Base-by-base conservation (phyloP, 2,888 invertebrate genomes). In the Scaptodrosophila latifasciaeformis region DNA sequence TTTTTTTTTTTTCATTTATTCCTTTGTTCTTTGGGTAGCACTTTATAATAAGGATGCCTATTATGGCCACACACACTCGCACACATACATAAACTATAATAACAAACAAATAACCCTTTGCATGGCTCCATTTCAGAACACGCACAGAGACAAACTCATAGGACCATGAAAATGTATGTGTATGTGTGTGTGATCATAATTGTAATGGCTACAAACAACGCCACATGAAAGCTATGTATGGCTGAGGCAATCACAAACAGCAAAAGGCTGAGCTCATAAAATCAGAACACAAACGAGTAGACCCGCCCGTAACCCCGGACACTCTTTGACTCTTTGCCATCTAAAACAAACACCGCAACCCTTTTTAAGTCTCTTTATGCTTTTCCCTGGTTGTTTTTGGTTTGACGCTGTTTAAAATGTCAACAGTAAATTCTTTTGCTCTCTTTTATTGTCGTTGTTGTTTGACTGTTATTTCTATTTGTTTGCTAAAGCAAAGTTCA, bases 141-240 rank as follows among this genome's bases (percentile, higher is more conserved):
- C 47, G 40, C 31, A 21, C 27, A 35, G 30, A 24, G 27, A 13
- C 10, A 24, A 24, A 13, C 37, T 2, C 47, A 43, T 37, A 18
- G 35, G 50, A 34, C 21, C 56, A 43, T 30, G 21, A 48, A 54
- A 45, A 48, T 21, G 15, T 51, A 46, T 47, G 54, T 49, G 46
- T 13, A 34, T 44, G 53, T 65, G 52, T 67, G 59, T 72, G 58
- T 63, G 65, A 63, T 68, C 65, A 77, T 75, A 75, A 78, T 75
- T 75, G 75, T 78, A 59, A 49, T 13, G 56, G 54, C 60, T 65
- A 59, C 62, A 61, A 53, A 52, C 40, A 55, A 17, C 43, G 17
- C 37, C 37, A 17, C 37, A 37, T 37, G 18, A 37, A 37, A 18
- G 15, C 37, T 5, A 37, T n/a, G n/a, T n/a, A n/a, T n/a, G n/a